Conservation (phyloP, 2,797 vertebrate genomes). For the Neomorphus geoffroyi region DNA sequence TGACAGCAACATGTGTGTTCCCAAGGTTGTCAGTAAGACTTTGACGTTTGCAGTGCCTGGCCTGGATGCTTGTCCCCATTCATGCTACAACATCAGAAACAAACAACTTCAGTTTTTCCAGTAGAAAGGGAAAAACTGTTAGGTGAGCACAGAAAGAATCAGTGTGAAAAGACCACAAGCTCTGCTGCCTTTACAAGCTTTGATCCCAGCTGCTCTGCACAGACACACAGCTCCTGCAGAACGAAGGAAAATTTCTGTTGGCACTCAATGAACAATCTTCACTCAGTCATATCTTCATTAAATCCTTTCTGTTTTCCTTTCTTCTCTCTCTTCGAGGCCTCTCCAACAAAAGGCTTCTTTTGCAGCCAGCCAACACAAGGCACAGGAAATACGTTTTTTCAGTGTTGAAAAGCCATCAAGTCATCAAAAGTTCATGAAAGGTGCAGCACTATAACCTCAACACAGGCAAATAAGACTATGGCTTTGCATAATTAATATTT, state of each 20-base stretch:
- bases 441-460: background rate
- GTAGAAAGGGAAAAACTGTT: background rate
- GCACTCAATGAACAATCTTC: background rate
- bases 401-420: background rate
- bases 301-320: background rate
- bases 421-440: background rate
- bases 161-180: background rate
- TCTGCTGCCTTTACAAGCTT: background rate
- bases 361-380: background rate
- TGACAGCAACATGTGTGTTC: background rate
- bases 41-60: background rate
- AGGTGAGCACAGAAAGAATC: background rate
- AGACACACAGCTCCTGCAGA: background rate
- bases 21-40: fast-evolving
- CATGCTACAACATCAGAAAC: background rate
- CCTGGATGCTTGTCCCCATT: background rate
- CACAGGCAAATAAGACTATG: background rate
- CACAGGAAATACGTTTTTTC: background rate
- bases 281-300: background rate
- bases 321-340: background rate
- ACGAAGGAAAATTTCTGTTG: background rate
- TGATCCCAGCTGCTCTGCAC: background rate
- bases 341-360: background rate
- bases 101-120: background rate
- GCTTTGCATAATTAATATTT: background rate